Base-by-base conservation (phyloP, 2,888 invertebrate species). In the Pyrgus malvae region DNA sequence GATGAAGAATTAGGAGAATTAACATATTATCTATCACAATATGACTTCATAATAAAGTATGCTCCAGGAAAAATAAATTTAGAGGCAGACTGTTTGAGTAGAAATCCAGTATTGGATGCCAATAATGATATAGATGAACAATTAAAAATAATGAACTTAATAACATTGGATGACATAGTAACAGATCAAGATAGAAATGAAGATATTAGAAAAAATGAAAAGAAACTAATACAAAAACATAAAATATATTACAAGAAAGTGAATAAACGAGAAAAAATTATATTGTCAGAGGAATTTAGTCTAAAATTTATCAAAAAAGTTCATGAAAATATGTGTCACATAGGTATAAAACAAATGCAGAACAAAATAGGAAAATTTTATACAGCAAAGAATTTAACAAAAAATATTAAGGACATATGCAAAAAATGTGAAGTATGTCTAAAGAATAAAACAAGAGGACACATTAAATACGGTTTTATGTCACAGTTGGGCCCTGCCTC, bases 11-110 rank as follows among this genome's bases (percentile, higher is more conserved):
- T 63, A 1, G 55, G 59, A 14, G 58, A 62, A 8, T 16, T 63
- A 14, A 48, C 55, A 23, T 65, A 66, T 50, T 69, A 69, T 42
- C 37, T 69, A 12, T 71, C 68, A 11, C 68, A 69, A 57, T 69
- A 56, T 56, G 57, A 67, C 42, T 70, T 67, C 25, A 4, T 64
- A 48, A 50, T 68, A 29, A 65, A 48, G 60, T 68, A 66, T 56
- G 7, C 58, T 4, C 56, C 56, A 46, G 50, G 63, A 50, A 58
- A 50, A 50, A 0, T 55, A 2, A 58, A 59, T 45, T 3, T 55
- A 8, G 59, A 60, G 56, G 62, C 62, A 9, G 64, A 66, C 8
- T 37, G n/a, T n/a, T n/a, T n/a, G n/a, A n/a, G n/a, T n/a, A n/a
- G n/a, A n/a, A n/a, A n/a, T n/a, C n/a, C n/a, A 11, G 31, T 11